Evolutionary conservation across 2,113 vertebrate genomes (phyloP).

Genomic region (Psophia crepitans): DNA sequence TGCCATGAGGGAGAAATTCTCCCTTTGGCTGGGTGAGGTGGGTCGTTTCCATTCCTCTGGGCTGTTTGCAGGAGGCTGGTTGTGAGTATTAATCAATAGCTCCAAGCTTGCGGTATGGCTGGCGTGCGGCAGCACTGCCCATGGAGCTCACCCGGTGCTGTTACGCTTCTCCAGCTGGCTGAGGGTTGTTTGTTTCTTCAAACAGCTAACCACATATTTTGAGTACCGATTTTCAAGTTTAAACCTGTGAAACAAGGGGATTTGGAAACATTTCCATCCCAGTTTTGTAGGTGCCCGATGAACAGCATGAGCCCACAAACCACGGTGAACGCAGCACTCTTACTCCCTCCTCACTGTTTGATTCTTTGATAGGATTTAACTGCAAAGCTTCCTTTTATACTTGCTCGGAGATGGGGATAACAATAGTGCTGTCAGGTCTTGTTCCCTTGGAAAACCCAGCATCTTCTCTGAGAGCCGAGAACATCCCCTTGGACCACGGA

Average conservation of each 20-base stretch:
- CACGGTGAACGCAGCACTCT: fast-evolving
- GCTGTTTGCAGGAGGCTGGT: neutral
- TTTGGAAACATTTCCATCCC: neutral
- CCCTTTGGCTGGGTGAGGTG: neutral
- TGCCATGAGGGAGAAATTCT: neutral
- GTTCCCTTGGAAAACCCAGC: neutral
- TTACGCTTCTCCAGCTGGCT: neutral
- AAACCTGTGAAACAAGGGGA: neutral
- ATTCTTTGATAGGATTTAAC: neutral
- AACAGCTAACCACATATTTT: neutral
- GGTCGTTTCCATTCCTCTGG: neutral
- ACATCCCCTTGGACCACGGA: neutral
- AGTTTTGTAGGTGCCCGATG: neutral
- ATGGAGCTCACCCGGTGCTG: neutral
- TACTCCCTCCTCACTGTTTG: fast-evolving
- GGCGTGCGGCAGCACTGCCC: neutral
- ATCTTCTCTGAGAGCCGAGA: neutral
- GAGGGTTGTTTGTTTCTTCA: neutral
- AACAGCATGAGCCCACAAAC: neutral
- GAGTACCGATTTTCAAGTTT: neutral
- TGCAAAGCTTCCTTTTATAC: neutral
- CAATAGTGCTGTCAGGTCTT: too few species aligned
- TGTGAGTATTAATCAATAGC: neutral
- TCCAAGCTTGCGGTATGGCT: fast-evolving
- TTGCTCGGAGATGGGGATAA: neutral